Evolutionary conservation across 2,888 invertebrate species (phyloP).

Genomic region (Luperina nickerlii): DNA sequence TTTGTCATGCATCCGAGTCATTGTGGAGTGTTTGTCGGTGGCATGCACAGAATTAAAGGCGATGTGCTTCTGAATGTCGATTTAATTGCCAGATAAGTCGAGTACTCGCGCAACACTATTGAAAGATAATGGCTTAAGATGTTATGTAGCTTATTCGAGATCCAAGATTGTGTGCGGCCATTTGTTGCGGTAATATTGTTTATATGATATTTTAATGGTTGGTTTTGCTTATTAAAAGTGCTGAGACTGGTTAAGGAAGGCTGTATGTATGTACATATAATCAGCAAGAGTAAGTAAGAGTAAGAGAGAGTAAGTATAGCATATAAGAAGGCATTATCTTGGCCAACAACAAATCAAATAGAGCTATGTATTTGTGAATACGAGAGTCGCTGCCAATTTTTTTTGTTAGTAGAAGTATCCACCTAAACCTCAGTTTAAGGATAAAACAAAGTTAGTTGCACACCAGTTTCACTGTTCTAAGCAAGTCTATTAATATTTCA

Average conservation of each 20-base stretch:
- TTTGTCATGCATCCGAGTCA: conserved; percentile 89
- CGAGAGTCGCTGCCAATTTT: background rate
- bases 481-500: conserved; percentile 35
- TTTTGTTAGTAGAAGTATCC: background rate
- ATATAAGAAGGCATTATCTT: background rate
- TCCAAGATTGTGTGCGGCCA: conserved; percentile 70
- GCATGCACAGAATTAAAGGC: conserved; percentile 86
- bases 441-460: background rate
- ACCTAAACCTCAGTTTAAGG: too few relatives aligned
- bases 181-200: conserved; percentile 67
- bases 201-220: conserved; percentile 60
- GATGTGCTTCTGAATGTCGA: conserved; percentile 89
- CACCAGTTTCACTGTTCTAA: background rate
- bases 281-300: too few relatives aligned
- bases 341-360: background rate
- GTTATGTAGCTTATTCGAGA: conserved; percentile 86
- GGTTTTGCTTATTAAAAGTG: conserved; percentile 30
- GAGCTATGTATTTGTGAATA: background rate
- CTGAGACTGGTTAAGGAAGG: background rate
- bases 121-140: conserved; percentile 88
- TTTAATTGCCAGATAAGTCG: conserved; percentile 90
- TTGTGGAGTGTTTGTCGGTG: conserved; percentile 87
- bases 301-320: background rate
- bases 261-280: background rate
- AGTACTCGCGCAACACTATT: conserved; percentile 85